Base-by-base conservation (phyloP, 2,888 invertebrate species). In the Perizoma flavofasciatum region DNA sequence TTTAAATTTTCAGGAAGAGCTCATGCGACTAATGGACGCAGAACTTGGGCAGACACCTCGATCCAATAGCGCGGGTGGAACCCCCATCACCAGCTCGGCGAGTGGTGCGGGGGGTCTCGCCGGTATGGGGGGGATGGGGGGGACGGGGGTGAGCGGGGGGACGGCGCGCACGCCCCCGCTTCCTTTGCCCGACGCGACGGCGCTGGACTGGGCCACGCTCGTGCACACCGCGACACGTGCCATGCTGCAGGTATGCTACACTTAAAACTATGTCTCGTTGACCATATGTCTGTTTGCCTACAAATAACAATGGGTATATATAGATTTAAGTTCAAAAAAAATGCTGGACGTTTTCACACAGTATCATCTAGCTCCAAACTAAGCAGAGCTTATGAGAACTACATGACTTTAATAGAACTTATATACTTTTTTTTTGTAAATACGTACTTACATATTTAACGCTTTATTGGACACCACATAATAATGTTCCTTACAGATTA, bases 1-100 rank as follows among this genome's bases (percentile, higher is more conserved):
- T 22, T 22, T n/a, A n/a, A 50, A 11, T 46, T 22, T 96, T 35
- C 95, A 97, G 89, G 97, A 98, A 82, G 98, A 98, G 79, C 88
- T 97, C 32, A 95, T 97, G 93, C 95, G 96, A 49, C 92, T 98
- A 34, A 98, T 98, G 75, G 96, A 96, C 85, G 97, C 97, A 0
- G 97, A 97, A 67, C 74, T 90, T 5, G 83, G 93, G 82, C 66
- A 95, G 8, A 69, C 61, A 7, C 49, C 63, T 22, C 61, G 70
- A 9, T 78, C 94, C 6, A 70, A 86, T 93, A 55, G 94, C 94
- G 61, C 95, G 94, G 5, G 94, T 94, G 7, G 94, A 94, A 45
- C 95, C 94, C 65, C 94, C 94, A 2, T 85, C 83, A 59, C 68
- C 60, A n/a, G 52, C 49, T 0, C 52, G 43, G 11, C 45, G 22